Evolutionary conservation across 2,113 vertebrate species (phyloP).

Genomic region (Naja naja): DNA sequence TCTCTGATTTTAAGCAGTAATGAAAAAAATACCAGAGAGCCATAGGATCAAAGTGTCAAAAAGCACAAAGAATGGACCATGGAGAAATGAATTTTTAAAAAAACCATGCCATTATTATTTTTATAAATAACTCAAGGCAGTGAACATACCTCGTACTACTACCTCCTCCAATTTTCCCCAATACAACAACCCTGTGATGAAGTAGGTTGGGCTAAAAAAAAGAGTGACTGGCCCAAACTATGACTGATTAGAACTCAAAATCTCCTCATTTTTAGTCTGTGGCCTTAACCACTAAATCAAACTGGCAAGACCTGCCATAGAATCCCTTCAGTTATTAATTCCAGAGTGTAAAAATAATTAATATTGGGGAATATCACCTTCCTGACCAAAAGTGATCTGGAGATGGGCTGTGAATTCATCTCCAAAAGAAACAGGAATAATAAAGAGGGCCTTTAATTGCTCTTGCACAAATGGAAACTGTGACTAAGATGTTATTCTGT

Average conservation of each 20-base stretch:
- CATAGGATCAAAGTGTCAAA: neutral
- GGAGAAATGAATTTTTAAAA: neutral
- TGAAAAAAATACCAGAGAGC: neutral
- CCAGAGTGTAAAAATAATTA: neutral
- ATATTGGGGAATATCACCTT: neutral
- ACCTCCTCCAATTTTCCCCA: neutral
- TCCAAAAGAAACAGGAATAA: neutral
- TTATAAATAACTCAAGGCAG: neutral
- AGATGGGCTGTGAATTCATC: neutral
- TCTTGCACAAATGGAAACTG: neutral
- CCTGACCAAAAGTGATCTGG: neutral
- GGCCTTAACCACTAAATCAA: neutral
- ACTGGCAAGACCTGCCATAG: neutral
- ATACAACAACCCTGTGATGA: neutral
- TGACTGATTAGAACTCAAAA: neutral
- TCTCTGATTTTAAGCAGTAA: neutral
- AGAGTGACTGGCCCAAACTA: neutral
- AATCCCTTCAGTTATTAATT: neutral
- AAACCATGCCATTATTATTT: neutral
- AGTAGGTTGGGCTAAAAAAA: neutral
- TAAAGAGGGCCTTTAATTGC: neutral
- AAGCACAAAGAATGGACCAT: neutral
- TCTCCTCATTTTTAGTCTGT: neutral
- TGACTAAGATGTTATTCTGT: neutral
- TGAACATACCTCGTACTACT: neutral